Evolutionary conservation across 2,888 invertebrate genomes (phyloP).

Genomic region (Syritta pipiens): DNA sequence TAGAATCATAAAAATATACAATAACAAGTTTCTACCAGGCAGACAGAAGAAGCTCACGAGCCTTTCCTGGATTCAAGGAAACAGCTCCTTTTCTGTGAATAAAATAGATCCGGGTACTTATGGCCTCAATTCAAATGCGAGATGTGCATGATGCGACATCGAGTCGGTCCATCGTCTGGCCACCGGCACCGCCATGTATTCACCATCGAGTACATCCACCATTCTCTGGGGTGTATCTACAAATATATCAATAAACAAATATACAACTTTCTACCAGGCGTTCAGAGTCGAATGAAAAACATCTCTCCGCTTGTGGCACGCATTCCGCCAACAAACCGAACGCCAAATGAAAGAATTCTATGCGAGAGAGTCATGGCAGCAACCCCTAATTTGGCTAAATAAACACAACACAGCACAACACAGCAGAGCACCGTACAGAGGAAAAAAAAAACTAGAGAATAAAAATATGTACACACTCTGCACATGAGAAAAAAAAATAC

Average conservation of each 20-base stretch:
- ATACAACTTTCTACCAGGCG: slow-evolving; percentile 55
- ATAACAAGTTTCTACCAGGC: slow-evolving; percentile 66
- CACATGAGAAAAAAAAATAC: slow-evolving; percentile 8
- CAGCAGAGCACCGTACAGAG: neutral
- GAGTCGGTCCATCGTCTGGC: too few relatives aligned
- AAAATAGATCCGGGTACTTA: too few relatives aligned
- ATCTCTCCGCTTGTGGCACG: neutral
- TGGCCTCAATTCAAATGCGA: too few relatives aligned
- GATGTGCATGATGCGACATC: too few relatives aligned
- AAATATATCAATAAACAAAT: slow-evolving; percentile 51
- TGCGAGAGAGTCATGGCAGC: slow-evolving; percentile 6
- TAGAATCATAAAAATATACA: slow-evolving; percentile 62
- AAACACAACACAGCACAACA: slow-evolving; percentile 10
- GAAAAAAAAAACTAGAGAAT: neutral
- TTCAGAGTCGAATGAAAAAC: slow-evolving; percentile 31
- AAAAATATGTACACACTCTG: neutral
- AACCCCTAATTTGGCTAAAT: slow-evolving; percentile 50
- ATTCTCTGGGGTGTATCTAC: neutral
- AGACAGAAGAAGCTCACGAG: slow-evolving; percentile 24
- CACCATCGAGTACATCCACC: too few relatives aligned
- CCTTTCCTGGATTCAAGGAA: neutral
- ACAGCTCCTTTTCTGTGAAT: too few relatives aligned
- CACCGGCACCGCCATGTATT: too few relatives aligned
- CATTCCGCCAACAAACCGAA: slow-evolving; percentile 12
- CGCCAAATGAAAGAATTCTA: slow-evolving; percentile 8